These are phyloP conservation scores for Zaprionus bogoriensis DNA, from an alignment of 2,888 invertebrate genomes.

Conservation along the genomic window DNA sequence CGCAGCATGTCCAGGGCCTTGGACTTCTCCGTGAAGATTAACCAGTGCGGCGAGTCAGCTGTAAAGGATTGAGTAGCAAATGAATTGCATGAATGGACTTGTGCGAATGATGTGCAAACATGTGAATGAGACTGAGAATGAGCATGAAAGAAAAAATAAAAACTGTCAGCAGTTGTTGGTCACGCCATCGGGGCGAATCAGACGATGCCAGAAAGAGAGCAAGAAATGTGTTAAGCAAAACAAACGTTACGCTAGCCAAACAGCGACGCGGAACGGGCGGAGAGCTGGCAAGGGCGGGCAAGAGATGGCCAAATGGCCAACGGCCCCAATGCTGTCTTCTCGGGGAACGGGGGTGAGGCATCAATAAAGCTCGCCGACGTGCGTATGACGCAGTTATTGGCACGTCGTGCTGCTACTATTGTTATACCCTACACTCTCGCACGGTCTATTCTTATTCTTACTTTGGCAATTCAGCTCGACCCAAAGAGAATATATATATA, in stretches of 20 bases:
- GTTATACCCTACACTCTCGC: too few relatives aligned
- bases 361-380: conserved; percentile 19
- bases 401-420: conserved; percentile 29
- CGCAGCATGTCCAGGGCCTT: conserved; percentile 91
- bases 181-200: conserved; percentile 44
- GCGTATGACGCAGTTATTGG: conserved; percentile 68
- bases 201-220: conserved; percentile 23
- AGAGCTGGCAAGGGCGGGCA: neutral
- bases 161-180: conserved; percentile 24
- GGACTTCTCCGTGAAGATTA: conserved; percentile 87
- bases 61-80: conserved; percentile 23
- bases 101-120: too few relatives aligned
- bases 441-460: too few relatives aligned
- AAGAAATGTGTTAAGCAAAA: conserved; percentile 65
- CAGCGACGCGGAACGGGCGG: conserved; percentile 1
- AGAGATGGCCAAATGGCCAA: neutral
- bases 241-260: conserved; percentile 43
- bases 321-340: neutral
- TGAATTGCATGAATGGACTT: neutral
- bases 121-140: neutral
- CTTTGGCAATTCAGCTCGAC: too few relatives aligned
- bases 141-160: too few relatives aligned
- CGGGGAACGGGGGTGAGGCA: too few relatives aligned
- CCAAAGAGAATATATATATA: neutral
- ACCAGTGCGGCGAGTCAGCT: conserved; percentile 70